Conservation (phyloP, 1,140 invertebrate genomes). For the Drosophila bocki region DNA sequence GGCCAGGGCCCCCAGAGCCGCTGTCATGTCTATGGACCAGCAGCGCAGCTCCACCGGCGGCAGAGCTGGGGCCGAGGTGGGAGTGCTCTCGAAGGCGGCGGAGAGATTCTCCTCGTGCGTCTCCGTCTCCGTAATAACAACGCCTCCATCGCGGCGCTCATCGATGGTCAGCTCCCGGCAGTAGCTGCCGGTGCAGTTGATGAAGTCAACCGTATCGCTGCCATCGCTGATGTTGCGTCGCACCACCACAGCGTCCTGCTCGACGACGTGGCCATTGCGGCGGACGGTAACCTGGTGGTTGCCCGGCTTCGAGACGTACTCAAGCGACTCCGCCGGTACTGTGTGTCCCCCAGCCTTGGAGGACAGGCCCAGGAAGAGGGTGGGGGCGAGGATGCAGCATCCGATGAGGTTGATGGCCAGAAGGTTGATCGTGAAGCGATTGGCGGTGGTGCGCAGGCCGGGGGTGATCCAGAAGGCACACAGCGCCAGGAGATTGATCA, state of each 20-base stretch:
- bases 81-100: conserved; percentile 29
- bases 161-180: conserved; percentile 78
- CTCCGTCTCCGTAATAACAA: conserved; percentile 77
- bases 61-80: conserved; percentile 21
- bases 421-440: conserved; percentile 84
- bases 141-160: conserved; percentile 63
- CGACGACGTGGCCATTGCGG: conserved; percentile 72
- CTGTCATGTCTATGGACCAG: conserved; percentile 83
- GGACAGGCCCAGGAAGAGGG: conserved; percentile 68
- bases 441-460: conserved; percentile 82
- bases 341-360: not conserved
- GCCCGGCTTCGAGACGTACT: conserved; percentile 75
- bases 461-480: conserved; percentile 85
- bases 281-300: conserved; percentile 77
- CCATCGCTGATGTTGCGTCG: conserved; percentile 44
- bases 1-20: conserved; percentile 87
- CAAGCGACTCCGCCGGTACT: conserved; percentile 59
- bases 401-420: conserved; percentile 83
- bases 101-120: conserved; percentile 76
- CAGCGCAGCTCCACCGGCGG: conserved; percentile 69
- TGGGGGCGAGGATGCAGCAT: conserved; percentile 81
- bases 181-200: conserved; percentile 75
- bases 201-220: conserved; percentile 69
- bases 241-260: conserved; percentile 76
- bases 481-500: conserved; percentile 82